Evolutionary conservation across 1,140 invertebrate genomes (phyloP), one percentile per base, ranked within the genome.

Genomic region (Lepidurus arcticus): DNA sequence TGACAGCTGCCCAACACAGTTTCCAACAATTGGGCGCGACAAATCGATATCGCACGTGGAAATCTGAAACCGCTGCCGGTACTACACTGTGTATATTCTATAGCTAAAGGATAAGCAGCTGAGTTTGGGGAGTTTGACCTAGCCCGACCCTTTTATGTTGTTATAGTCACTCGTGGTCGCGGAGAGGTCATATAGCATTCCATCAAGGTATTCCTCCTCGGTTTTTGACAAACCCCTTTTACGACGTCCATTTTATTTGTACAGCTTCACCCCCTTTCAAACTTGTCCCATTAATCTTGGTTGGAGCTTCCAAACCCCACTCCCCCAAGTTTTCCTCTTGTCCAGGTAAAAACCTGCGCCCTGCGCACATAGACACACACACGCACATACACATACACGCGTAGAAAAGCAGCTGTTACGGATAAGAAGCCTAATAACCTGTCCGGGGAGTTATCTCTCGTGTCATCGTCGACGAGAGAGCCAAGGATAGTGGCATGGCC

Each of bases 361-460:
- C 16, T 65, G 21, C 53, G 53, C 53, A n/a, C 21, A n/a, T 65
- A 65, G 16, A n/a, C 53, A 1, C 7, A 7, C 53, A 21, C 53
- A 65, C 53, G 16, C 53, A 65, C 53, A 65, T 65, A 65, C 21
- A 65, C 53, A 9, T 65, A 21, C 53, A 65, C 53, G 53, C 53
- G 53, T 65, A 65, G 53, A 65, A 21, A 21, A 65, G 53, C 53
- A 65, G 53, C 53, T 65, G 53, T 65, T 65, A 65, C 21, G 53
- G 53, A 65, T 65, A 65, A 65, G 53, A 65, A 65, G 53, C 53
- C 53, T 65, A 65, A 65, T 65, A 65, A 65, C 53, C 53, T 65
- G 53, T 65, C 53, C 53, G 53, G 53, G 53, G 53, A 65, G 53
- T 65, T 65, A 65, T 65, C 53, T 65, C 21, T 65, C 53, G 53